These are phyloP conservation scores for Tipula helvola DNA, from an alignment of 2,888 invertebrate genomes.

Conservation along the genomic window DNA sequence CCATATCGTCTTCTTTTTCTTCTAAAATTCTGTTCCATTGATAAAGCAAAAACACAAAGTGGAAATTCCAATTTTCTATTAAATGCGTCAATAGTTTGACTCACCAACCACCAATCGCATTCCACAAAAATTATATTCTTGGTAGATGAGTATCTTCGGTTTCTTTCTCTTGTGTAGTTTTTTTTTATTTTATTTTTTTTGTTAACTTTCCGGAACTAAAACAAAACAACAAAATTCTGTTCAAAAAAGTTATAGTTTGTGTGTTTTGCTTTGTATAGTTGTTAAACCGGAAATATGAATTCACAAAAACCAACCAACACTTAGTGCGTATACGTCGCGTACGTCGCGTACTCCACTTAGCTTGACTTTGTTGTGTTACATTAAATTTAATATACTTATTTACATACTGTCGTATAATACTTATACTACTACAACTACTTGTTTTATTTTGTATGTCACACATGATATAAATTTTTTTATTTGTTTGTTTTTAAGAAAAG, in stretches of 20 bases:
- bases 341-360: background rate
- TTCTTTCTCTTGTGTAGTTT: background rate
- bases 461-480: background rate
- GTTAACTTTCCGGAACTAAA: background rate
- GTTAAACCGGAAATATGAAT: background rate
- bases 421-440: background rate
- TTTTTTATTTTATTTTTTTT: background rate
- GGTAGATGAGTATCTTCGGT: background rate
- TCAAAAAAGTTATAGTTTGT: background rate
- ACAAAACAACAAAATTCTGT: background rate
- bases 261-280: background rate
- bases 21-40: background rate
- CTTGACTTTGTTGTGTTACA: background rate
- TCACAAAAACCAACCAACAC: background rate
- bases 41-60: background rate
- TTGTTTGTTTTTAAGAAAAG: background rate
- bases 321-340: background rate
- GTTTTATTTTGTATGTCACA: background rate
- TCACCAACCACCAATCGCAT: background rate
- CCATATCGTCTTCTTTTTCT: background rate
- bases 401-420: background rate
- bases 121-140: background rate
- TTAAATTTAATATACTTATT: background rate
- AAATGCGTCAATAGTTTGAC: background rate
- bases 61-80: background rate